Conservation (phyloP, 2,888 invertebrate species). For the Agelastica alni region DNA sequence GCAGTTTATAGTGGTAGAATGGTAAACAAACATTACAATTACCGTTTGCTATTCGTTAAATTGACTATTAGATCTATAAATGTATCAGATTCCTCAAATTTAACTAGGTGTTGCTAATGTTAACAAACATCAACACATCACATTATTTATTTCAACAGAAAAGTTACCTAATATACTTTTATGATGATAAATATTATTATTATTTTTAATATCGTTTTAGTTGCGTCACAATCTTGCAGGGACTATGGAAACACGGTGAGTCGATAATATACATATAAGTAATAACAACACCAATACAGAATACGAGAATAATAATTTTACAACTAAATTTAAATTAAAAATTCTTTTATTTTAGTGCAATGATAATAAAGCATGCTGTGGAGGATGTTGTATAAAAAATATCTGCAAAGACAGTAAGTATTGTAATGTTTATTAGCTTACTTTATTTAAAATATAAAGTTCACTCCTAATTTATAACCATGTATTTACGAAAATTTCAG, state of each 20-base stretch:
- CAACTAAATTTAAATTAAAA: no score
- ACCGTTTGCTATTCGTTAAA: no score
- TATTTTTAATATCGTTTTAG: neutral
- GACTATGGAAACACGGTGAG: constrained; percentile 31
- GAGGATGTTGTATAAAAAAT: constrained; percentile 62
- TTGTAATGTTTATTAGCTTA: no score
- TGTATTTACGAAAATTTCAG: no score
- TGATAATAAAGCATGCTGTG: constrained; percentile 63
- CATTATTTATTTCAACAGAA: neutral
- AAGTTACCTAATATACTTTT: neutral
- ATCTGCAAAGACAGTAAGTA: constrained; percentile 62
- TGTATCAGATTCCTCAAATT: no score
- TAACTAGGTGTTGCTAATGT: no score
- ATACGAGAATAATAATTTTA: no score
- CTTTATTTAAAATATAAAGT: no score
- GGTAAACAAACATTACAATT: no score
- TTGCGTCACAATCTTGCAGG: constrained; percentile 25
- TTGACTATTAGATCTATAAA: no score
- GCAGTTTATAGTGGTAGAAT: no score
- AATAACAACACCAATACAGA: neutral
- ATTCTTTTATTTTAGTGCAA: constrained; percentile 64
- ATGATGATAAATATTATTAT: neutral
- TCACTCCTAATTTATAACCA: no score
- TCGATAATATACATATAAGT: neutral
- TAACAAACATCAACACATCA: neutral